A percentile compares a stretch with the other conserved stretches of the same genome.
These are phyloP conservation scores for Erinaceus europaeus DNA, from an alignment of 2,113 vertebrate genomes.

Conservation along the genomic window DNA sequence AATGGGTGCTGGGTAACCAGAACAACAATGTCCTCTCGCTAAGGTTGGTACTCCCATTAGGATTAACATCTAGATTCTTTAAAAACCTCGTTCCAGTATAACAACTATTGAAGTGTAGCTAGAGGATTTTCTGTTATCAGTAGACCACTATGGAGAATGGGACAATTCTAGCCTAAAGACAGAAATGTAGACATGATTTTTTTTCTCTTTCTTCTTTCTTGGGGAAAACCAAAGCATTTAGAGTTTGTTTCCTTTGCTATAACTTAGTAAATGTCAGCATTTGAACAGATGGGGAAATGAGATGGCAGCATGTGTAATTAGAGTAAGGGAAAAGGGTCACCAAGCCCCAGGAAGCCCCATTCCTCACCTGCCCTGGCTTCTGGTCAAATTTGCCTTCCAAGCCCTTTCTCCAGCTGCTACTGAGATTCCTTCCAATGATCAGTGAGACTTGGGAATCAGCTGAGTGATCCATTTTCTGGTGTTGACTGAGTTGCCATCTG, in stretches of 20 bases:
- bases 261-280: constrained; percentile 31
- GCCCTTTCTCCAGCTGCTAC: constrained; percentile 28
- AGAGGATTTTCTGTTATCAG: neutral
- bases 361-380: constrained; percentile 53
- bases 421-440: constrained; percentile 30
- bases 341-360: neutral
- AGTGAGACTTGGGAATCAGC: constrained; percentile 10
- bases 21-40: neutral
- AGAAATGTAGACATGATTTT: constrained; percentile 22
- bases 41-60: neutral
- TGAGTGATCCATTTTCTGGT: constrained; percentile 55
- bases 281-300: constrained; percentile 48
- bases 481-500: constrained; percentile 43
- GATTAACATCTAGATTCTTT: neutral
- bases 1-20: neutral
- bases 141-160: neutral
- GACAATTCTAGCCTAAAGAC: neutral
- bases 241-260: constrained; percentile 46
- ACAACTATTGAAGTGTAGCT: neutral
- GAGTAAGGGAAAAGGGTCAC: neutral
- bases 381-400: constrained; percentile 2
- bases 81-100: neutral
- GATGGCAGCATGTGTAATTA: neutral
- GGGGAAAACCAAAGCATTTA: constrained; percentile 21
- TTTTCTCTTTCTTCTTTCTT: constrained; percentile 29